Evolutionary conservation across 2,797 vertebrate species (phyloP), one percentile per base, ranked within the genome.

Genomic region (Lophotriccus pileatus): DNA sequence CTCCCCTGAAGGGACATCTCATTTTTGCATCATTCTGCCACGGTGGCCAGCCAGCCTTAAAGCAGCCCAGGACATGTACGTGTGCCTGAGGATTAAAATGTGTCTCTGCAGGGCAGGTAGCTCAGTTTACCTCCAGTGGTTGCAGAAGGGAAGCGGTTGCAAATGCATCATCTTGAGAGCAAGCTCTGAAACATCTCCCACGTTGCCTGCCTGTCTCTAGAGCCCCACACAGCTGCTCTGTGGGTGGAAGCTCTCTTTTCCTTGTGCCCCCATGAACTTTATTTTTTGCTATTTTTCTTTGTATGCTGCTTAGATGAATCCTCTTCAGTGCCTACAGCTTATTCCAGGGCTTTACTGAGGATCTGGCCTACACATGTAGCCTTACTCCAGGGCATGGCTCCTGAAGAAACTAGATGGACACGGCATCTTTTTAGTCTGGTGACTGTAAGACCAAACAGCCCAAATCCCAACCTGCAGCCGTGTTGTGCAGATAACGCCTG

Each of bases 191-290:
- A 68, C 80, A n/a, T 95, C 91, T 94, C 92, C 87, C 89, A 84
- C 56, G 4, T 92, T 78, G 91, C 62, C 87, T 96, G 87, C 67
- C 60, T 84, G 80, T 82, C 95, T 93, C 89, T 1, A 1, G 67
- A 94, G 95, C 86, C 91, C 80, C 85, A 68, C 77, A 82, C 87
- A 94, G 77, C 95, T 95, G 89, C 41, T 87, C 74, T 94, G 90
- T 89, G 90, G 74, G 90, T 94, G 91, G 90, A 93, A 95, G 72
- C 68, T 93, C 91, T 91, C 83, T 93, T 91, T 95, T 84, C 62
- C 41, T 4, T 93, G 83, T 94, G 75, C 87, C 70, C 91, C 69
- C 8, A 3, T 95, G 87, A 95, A 95, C 87, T 91, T 94, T 91
- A 84, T 90, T 90, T 96, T 91, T 94, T 88, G 83, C 87, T 93